Conservation (phyloP, 2,797 vertebrate genomes). For the Margarornis squamiger region DNA sequence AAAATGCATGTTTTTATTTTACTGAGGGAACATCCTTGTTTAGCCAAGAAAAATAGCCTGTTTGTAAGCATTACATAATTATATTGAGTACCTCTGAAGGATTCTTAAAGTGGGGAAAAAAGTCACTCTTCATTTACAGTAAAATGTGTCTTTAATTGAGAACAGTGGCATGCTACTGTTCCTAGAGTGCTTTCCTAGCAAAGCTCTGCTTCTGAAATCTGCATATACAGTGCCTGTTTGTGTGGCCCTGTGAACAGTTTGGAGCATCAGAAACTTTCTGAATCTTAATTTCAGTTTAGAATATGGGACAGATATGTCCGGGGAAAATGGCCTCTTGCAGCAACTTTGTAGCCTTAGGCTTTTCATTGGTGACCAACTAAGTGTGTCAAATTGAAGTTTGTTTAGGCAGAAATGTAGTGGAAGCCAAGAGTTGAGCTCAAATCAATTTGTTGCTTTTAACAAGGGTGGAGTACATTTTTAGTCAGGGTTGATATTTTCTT, state of each 20-base stretch:
- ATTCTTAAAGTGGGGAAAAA: neutral
- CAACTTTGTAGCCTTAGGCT: neutral
- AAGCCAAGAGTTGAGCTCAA: neutral
- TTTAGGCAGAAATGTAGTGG: neutral
- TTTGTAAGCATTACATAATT: neutral
- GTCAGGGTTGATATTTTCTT: constrained; percentile 33
- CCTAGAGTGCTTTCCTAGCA: neutral
- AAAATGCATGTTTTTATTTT: neutral
- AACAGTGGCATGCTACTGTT: neutral
- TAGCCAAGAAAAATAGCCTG: neutral
- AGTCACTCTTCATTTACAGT: neutral
- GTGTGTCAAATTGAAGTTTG: neutral
- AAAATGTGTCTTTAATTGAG: neutral
- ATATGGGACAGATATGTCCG: neutral
- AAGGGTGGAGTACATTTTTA: constrained; percentile 20
- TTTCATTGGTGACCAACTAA: neutral
- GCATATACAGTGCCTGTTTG: neutral
- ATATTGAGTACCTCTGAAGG: neutral
- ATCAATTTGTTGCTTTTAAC: constrained; percentile 20
- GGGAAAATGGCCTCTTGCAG: neutral
- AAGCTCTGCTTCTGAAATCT: neutral
- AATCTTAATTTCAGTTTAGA: neutral
- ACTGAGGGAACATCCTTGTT: neutral
- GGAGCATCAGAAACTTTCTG: neutral
- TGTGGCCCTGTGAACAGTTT: neutral